Base-by-base conservation (phyloP, 2,797 vertebrate species). In the Oreonectes daqikongensis region DNA sequence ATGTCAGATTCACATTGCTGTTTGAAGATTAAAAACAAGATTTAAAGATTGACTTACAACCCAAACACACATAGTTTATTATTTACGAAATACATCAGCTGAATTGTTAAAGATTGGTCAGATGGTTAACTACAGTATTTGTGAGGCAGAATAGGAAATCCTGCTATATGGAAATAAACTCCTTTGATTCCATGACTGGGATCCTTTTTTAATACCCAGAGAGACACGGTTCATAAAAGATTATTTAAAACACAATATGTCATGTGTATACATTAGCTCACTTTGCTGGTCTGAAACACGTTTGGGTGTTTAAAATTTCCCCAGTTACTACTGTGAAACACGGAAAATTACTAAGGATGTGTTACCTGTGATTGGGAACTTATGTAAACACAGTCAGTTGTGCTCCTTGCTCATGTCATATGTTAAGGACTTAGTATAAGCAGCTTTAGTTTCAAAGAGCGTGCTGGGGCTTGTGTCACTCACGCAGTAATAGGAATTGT, bases 371-470 rank as follows among this genome's bases (percentile, higher is more conserved):
- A 46, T 75, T 75, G 63, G 52, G n/a, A 35, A 46, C 52, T 38
- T 68, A 10, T 38, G 20, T 20, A 68, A 59, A 76, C 4, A 7
- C 32, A 64, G 20, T 52, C 17, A 52, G 17, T 46, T 32, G 50
- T 28, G 26, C 40, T 46, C n/a, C 8, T 26, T 68, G 44, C 32
- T 70, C 40, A 61, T 40, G 44, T 22, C 9, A 53, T 35, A n/a
- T 15, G 44, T 2, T 20, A 22, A 28, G 0, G 46, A 44, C 18
- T 77, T 64, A 14, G 60, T 53, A 6, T 61, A 63, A 77, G 32
- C 32, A 40, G 57, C 67, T 77, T 70, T 77, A 70, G 22, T 63
- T 69, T 53, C 9, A 69, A 57, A 64, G 20, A 53, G 52, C 44
- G 28, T 59, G 35, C 10, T 70, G 30, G 40, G n/a, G 32, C 28